phyloP scores from a whole-genome alignment of 2,113 vertebrate species.

The Gorsachius goisagi region DNA sequence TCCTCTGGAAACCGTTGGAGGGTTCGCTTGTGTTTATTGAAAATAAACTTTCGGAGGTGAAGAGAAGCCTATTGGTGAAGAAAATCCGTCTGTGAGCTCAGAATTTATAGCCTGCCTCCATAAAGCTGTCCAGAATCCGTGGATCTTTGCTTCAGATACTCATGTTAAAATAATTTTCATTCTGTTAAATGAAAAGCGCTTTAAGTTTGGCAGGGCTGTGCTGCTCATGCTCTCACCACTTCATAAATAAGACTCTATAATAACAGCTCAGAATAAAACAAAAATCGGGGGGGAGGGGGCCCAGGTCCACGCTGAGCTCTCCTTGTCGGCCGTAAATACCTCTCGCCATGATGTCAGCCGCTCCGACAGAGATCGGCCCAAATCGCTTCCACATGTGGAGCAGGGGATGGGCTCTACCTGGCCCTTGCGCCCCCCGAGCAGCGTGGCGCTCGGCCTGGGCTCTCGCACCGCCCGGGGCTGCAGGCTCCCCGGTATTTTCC shows the following conservation, averaged over 20 bases:
- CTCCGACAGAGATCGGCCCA: slow-evolving; percentile 20
- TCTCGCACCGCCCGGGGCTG: not conserved
- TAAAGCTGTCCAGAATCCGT: slow-evolving; percentile 53
- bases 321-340: slow-evolving; percentile 18
- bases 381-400: slow-evolving; percentile 41
- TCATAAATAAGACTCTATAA: slow-evolving; percentile 61
- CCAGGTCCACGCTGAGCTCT: not conserved
- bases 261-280: slow-evolving; percentile 29
- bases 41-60: slow-evolving; percentile 38
- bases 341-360: slow-evolving; percentile 21
- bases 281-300: not conserved
- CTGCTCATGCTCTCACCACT: slow-evolving; percentile 66
- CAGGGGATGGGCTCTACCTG: slow-evolving; percentile 32
- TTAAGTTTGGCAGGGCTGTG: slow-evolving; percentile 52
- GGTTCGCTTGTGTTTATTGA: not conserved
- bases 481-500: not conserved
- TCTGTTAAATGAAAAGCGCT: slow-evolving; percentile 58
- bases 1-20: not conserved
- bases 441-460: not conserved
- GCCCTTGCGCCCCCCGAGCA: not conserved
- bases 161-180: slow-evolving; percentile 65
- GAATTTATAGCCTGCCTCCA: slow-evolving; percentile 44
- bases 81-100: slow-evolving; percentile 21
- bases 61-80: slow-evolving; percentile 33
- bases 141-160: slow-evolving; percentile 33